phyloP scores from a whole-genome alignment of 2,888 invertebrate genomes.

The Himalopsyche japonica region DNA sequence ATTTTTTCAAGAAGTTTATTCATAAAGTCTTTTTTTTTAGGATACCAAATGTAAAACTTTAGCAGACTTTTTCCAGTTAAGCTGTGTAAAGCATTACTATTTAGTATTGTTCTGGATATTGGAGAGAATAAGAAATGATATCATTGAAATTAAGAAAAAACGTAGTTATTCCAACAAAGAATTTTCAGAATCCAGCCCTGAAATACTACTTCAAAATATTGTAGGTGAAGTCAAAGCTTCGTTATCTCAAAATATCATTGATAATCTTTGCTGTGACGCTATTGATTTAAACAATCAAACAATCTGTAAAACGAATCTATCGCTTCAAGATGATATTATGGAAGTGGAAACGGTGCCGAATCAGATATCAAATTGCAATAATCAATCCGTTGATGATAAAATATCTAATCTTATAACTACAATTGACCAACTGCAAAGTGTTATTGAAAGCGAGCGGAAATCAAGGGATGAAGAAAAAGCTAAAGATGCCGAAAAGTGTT shows the following conservation, averaged over 20 bases:
- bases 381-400: neutral
- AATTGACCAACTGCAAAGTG: conserved; percentile 4
- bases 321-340: neutral
- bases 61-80: conserved; percentile 8
- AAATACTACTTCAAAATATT: conserved; percentile 13
- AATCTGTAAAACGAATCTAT: neutral
- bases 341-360: neutral
- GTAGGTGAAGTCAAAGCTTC: conserved; percentile 1
- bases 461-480: conserved; percentile 43
- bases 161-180: neutral
- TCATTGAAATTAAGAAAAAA: conserved; percentile 8
- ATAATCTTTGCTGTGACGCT: neutral
- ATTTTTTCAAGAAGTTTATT: no score
- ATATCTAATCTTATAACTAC: conserved; percentile 5
- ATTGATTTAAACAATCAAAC: neutral
- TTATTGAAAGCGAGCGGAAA: conserved; percentile 42
- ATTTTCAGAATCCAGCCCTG: neutral
- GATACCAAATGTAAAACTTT: conserved; percentile 9
- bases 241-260: neutral
- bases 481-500: conserved; percentile 50
- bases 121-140: conserved; percentile 21
- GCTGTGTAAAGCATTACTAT: conserved; percentile 19
- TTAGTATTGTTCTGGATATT: conserved; percentile 15
- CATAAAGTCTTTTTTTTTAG: conserved; percentile 23
- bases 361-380: neutral